Evolutionary conservation across 92 coral and sea anemone genomes (phyloP), one percentile per base, ranked within the genome.

Genomic region (Zoanthus sociatus): DNA sequence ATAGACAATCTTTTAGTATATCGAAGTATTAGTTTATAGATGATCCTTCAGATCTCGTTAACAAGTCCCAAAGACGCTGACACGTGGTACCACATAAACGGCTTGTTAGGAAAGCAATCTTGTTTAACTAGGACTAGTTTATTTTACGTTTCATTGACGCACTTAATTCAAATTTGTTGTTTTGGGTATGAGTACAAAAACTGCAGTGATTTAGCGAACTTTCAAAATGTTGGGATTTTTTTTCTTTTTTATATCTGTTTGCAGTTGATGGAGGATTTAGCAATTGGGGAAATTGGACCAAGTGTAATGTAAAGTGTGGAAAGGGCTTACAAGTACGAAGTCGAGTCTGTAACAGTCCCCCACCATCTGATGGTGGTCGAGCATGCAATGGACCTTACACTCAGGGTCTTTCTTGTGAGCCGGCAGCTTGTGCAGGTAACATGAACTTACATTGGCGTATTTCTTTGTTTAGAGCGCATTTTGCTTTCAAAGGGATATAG

Each of bases 231-330:
- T 69, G 7, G 3, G 13, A 53, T 9, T 53, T 18, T 78, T 7
- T 2, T 78, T 3, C 7, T 81, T 45, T 33, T 13, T 1, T 0
- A 12, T 64, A n/a, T n/a, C 46, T 37, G 44, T 12, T 64, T 86
- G 61, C 33, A 97, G 99, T 94, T 51, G 94, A 97, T 37, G 99
- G 99, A 14, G 98, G 86, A 42, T 97, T 95, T 89, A 95, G 95
- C 56, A 91, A 87, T 42, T 97, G 99, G 99, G 94, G 94, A 21
- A 87, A 90, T 48, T 97, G 99, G 99, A 93, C 90, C 47, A 73
- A 72, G 18, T 97, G 99, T 73, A 88, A 98, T 20, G 82, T 94
- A n/a, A 66, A 91, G 18, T 97, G 99, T 58, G 98, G 94, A 58
- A 93, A 93, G 82, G 99, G 99, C 4, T 6, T 68, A 58, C 90